These are phyloP conservation scores for Ctenodactylus gundi DNA, from an alignment of 2,113 vertebrate species.

Conservation along the genomic window DNA sequence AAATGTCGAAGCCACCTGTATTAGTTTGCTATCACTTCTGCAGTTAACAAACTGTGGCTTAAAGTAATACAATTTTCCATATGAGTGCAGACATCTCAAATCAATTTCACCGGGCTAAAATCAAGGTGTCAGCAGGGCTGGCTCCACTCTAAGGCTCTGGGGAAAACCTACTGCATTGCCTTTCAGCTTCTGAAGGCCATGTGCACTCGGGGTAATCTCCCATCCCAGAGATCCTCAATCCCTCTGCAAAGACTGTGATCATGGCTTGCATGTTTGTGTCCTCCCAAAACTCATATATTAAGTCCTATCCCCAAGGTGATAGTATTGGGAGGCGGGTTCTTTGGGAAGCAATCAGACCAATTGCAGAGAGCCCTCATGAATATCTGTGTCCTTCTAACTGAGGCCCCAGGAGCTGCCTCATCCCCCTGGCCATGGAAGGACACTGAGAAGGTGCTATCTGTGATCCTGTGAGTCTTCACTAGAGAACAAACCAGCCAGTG, in stretches of 20 bases:
- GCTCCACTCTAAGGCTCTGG: not conserved
- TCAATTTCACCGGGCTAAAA: not conserved
- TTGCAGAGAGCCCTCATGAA: no score
- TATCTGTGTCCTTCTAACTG: no score
- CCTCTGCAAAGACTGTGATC: not conserved
- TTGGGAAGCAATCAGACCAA: no score
- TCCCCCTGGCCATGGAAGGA: no score
- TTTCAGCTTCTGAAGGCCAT: not conserved
- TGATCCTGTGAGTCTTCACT: no score
- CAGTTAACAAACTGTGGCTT: not conserved
- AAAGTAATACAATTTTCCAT: not conserved
- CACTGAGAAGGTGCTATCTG: no score
- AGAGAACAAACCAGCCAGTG: no score
- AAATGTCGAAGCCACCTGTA: not conserved
- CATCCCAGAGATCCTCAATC: not conserved
- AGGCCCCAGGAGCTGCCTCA: no score
- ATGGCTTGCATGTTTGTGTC: no score
- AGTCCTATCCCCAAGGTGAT: not conserved
- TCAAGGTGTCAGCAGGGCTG: rapidly evolving
- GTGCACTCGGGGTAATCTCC: no score
- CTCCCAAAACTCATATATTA: no score
- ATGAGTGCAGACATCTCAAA: not conserved
- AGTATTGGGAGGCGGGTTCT: not conserved
- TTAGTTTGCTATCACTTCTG: rapidly evolving
- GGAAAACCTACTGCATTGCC: no score